These are phyloP conservation scores for Zosterops borbonicus DNA, from an alignment of 2,113 vertebrate species.

Conservation along the genomic window DNA sequence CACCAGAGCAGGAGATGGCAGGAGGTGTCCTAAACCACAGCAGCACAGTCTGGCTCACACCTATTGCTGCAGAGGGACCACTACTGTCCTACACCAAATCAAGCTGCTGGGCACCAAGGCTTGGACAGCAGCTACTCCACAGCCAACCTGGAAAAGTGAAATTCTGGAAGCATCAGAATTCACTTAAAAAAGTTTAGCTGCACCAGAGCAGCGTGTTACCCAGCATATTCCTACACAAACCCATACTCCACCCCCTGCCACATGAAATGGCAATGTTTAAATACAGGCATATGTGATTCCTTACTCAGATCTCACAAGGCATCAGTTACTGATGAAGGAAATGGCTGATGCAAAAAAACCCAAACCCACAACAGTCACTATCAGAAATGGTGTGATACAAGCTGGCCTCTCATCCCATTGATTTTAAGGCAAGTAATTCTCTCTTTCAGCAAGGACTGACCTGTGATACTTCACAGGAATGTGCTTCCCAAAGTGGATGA, in stretches of 20 bases:
- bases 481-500: background rate
- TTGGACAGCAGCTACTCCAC: background rate
- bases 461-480: background rate
- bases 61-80: fast-evolving
- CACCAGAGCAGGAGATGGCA: background rate
- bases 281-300: background rate
- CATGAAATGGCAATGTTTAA: background rate
- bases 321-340: background rate
- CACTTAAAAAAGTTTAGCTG: background rate
- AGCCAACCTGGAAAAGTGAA: fast-evolving
- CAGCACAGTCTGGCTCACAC: background rate
- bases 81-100: background rate
- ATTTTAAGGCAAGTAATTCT: background rate
- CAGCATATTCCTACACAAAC: background rate
- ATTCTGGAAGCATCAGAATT: background rate
- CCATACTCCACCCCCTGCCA: background rate
- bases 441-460: background rate
- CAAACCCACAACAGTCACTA: background rate
- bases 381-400: background rate
- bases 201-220: background rate
- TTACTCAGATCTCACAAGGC: fast-evolving
- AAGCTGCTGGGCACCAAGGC: background rate
- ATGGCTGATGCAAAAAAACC: background rate
- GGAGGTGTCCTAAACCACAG: background rate
- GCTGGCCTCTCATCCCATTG: background rate